Base-by-base conservation (phyloP, 2,888 invertebrate genomes). In the Morpho helenor region DNA sequence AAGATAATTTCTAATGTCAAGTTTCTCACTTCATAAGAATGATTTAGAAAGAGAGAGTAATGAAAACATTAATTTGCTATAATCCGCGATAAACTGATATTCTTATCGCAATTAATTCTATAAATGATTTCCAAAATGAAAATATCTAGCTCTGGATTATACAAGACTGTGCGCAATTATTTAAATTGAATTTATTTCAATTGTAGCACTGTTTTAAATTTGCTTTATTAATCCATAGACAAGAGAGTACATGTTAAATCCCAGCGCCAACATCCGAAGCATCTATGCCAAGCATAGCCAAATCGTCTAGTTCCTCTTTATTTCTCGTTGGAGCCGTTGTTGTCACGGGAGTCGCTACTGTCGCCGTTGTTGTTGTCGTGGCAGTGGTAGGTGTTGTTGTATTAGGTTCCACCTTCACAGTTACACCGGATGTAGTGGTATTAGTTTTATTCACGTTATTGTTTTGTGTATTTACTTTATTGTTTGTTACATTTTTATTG, bases 231-330 rank as follows among this genome's bases (percentile, higher is more conserved):
- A 31, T 31, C 5, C 31, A 3, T 31, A 1, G 1, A 31, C 31
- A 31, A 31, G 0, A 31, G 31, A 31, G 5, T 3, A 31, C 31
- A 16, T 16, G 8, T 53, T 59, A 83, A 51, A 83, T 81, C 7
- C 83, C 77, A 0, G 93, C 93, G 7, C 94, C 94, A 66, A 93
- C 93, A 75, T 97, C 97, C 42, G 94, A 94, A 7, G 95, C 96
- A 74, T 96, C 96, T 53, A 97, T 97, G 1, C 97, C 97, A 54
- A 97, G 87, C 95, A 97, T 93, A 3, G 95, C 95, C 60, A 97
- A 81, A 70, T 97, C 97, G 59, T 95, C 95, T 68, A 91, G 82
- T 70, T 92, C 94, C 74, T 83, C 91, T 80, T 76, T 90, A 82
- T 88, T 87, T 80, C 51, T 51, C 6, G 54, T 43, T 4, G 45